Percentiles rank a stretch among this genome's conserved stretches.
phyloP scores from a whole-genome alignment of 2,113 vertebrate genomes.

The Melierax canorus region DNA sequence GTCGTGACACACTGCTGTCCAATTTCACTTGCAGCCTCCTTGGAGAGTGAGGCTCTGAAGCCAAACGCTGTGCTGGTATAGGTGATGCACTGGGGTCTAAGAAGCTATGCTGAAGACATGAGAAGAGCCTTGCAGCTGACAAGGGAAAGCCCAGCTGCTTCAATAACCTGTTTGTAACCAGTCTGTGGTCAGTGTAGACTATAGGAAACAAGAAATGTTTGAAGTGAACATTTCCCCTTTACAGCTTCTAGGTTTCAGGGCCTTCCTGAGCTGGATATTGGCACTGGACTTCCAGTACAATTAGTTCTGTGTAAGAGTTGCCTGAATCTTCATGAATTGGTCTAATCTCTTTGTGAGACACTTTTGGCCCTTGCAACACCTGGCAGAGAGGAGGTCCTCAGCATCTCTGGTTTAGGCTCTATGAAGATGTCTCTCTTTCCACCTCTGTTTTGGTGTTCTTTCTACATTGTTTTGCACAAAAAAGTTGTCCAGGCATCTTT shows the following conservation, averaged over 20 bases:
- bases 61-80: background rate
- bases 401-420: background rate
- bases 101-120: background rate
- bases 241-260: background rate
- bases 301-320: background rate
- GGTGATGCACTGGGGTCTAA: background rate
- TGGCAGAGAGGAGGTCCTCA: background rate
- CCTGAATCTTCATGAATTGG: background rate
- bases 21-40: background rate
- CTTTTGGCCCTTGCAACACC: background rate
- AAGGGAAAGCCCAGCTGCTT: background rate
- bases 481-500: background rate
- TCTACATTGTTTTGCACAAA: background rate
- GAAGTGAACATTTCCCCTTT: background rate
- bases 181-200: background rate
- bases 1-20: rapidly evolving
- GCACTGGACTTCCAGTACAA: background rate
- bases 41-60: background rate
- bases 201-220: background rate
- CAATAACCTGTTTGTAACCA: background rate
- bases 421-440: background rate
- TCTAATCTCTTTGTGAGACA: background rate
- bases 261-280: background rate
- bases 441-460: background rate
- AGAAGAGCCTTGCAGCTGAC: background rate